Base-by-base conservation (phyloP, 2,888 invertebrate genomes). In the Caenorhabditis sp. region DNA sequence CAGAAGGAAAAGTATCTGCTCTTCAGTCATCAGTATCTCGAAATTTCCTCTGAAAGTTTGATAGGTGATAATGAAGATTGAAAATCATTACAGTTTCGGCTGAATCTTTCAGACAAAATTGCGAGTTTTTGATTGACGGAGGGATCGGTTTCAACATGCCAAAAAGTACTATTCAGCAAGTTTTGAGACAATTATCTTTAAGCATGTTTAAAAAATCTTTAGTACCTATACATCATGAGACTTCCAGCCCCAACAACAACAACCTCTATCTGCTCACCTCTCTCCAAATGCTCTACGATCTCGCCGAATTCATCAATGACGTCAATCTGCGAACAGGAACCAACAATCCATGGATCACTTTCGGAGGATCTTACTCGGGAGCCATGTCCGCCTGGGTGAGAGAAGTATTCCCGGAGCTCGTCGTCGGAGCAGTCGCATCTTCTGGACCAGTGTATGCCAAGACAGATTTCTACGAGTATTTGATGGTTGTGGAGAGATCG, bases 371-470 rank as follows among this genome's bases (percentile, higher is more conserved):
- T 0, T 87, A 86, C 54, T 85, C 86, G 12, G 88, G 84, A 84
- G 82, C 72, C 28, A 44, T 84, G 69, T 77, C 82, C n/a, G 70
- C 63, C 2, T 84, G 76, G 72, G 93, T 93, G 80, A 90, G 97
- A 61, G 93, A 95, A 68, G 97, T 96, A 92, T 97, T 96, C 93
- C 96, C 97, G 2, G 93, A 94, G 93, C 94, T 97, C 26, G 95
- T 97, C 0, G 94, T 95, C 92, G 97, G 95, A 0, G 95, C 97
- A 5, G 95, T 97, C 64, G 96, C 97, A 6, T 95, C 96, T 0
- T 97, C 97, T 93, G 97, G 96, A 0, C 97, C 97, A 0, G 93
- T 97, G 22, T 92, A 95, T 73, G 97, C 97, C 0, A 93, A 95
- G 93, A 94, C 95, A 2, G 95, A 97, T 93, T 97, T 97, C 90